Conservation (phyloP, 1,140 invertebrate genomes). For the Whitmania pigra region DNA sequence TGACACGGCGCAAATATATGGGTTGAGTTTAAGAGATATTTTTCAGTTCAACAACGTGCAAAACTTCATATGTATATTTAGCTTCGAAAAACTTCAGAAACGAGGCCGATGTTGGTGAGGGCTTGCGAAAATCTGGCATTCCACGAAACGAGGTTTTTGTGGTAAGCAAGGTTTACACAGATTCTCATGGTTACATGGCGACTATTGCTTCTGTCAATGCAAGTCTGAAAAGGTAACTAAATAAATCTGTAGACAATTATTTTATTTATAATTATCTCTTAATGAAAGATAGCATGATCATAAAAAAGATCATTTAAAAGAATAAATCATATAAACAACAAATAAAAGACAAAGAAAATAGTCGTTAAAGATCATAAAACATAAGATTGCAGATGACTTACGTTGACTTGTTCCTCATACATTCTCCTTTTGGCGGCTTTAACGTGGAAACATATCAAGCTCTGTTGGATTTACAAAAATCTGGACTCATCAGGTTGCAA, state of each 20-base stretch:
- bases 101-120: conserved; percentile 31
- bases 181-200: conserved; percentile 27
- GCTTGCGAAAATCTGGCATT: conserved; percentile 27
- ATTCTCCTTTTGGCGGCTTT: conserved; percentile 30
- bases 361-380: background rate
- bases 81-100: conserved; percentile 27
- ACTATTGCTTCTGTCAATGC: conserved; percentile 27
- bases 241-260: background rate
- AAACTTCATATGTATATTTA: background rate
- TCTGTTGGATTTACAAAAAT: conserved; percentile 31
- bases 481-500: conserved; percentile 30
- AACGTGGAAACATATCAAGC: conserved; percentile 33
- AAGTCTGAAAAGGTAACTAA: conserved; percentile 29
- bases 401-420: conserved; percentile 34
- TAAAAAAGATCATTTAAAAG: no score
- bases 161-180: conserved; percentile 30
- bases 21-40: conserved; percentile 23
- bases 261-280: conserved; percentile 3
- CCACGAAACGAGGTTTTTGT: conserved; percentile 32
- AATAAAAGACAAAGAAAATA: background rate
- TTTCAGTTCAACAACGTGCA: background rate
- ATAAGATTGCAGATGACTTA: conserved; percentile 30
- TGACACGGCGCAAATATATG: conserved; percentile 31
- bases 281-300: background rate
- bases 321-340: background rate